phyloP scores from a whole-genome alignment of 1,140 invertebrate genomes.

The Calephelis nemesis region DNA sequence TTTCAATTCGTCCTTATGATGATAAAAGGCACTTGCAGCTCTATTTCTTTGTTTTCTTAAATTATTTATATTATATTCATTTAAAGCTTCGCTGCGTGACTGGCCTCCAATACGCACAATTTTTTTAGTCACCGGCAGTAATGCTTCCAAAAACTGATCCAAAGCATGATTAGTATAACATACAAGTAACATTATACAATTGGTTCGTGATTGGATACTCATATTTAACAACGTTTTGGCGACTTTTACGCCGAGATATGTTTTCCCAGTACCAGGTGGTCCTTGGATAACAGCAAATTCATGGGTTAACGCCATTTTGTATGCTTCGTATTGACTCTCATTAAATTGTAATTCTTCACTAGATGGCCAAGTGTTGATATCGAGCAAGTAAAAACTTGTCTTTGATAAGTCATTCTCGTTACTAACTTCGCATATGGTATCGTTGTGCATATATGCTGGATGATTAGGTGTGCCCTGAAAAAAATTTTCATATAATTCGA shows the following conservation, averaged over 20 bases:
- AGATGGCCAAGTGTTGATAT: slow-evolving; percentile 64
- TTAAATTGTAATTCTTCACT: slow-evolving; percentile 75
- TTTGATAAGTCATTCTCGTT: not conserved
- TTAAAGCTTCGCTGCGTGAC: slow-evolving; percentile 81
- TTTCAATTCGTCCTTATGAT: slow-evolving; percentile 32
- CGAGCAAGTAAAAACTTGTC: slow-evolving; percentile 37
- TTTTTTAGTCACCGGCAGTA: slow-evolving; percentile 78
- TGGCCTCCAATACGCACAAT: slow-evolving; percentile 88
- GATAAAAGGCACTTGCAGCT: slow-evolving; percentile 29
- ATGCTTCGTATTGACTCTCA: slow-evolving; percentile 81
- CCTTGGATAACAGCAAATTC: slow-evolving; percentile 89
- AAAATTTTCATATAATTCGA: not conserved
- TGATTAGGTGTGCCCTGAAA: slow-evolving; percentile 78
- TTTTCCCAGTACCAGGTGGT: slow-evolving; percentile 90
- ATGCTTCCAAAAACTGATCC: slow-evolving; percentile 92
- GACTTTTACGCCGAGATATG: slow-evolving; percentile 86
- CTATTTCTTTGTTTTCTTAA: slow-evolving; percentile 36
- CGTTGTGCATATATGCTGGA: slow-evolving; percentile 45
- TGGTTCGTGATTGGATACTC: slow-evolving; percentile 28
- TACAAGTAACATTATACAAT: slow-evolving; percentile 85
- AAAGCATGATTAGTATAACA: slow-evolving; percentile 94
- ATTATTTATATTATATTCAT: slow-evolving; percentile 72
- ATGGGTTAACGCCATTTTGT: slow-evolving; percentile 80
- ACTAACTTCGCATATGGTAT: slow-evolving; percentile 23
- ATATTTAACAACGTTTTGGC: slow-evolving; percentile 81